These are phyloP conservation scores for Oreotrochilus melanogaster DNA, from an alignment of 2,113 vertebrate genomes.

Conservation along the genomic window DNA sequence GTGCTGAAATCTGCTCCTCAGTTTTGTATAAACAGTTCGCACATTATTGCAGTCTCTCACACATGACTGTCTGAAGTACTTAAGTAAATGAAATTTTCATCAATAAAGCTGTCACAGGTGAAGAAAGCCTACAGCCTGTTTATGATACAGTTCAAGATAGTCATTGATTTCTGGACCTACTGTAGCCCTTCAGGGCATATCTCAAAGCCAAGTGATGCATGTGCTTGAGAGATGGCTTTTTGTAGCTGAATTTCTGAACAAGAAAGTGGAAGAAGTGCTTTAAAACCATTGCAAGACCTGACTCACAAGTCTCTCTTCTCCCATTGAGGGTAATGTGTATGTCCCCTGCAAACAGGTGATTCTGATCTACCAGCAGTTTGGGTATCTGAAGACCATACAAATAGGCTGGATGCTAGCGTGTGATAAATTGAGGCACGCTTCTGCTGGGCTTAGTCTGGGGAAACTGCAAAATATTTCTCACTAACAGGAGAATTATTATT, in stretches of 20 bases:
- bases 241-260: constrained; percentile 31
- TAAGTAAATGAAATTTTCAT: constrained; percentile 61
- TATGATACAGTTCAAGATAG: constrained; percentile 20
- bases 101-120: constrained; percentile 54
- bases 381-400: neutral
- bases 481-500: neutral
- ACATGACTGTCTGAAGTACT: constrained; percentile 65
- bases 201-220: neutral
- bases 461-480: neutral
- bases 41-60: constrained; percentile 60
- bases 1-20: constrained; percentile 45
- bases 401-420: neutral
- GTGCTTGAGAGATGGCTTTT: constrained; percentile 20
- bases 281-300: neutral
- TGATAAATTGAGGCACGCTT: neutral
- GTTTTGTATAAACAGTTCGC: constrained; percentile 69
- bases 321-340: neutral
- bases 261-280: constrained; percentile 25
- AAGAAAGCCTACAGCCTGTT: constrained; percentile 37
- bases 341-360: neutral
- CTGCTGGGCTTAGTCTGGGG: neutral
- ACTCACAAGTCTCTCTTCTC: neutral
- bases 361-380: neutral
- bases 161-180: constrained; percentile 41
- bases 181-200: constrained; percentile 42